These are phyloP conservation scores for Sebastolobus altivelis DNA, from an alignment of 2,797 vertebrate genomes.

Conservation along the genomic window DNA sequence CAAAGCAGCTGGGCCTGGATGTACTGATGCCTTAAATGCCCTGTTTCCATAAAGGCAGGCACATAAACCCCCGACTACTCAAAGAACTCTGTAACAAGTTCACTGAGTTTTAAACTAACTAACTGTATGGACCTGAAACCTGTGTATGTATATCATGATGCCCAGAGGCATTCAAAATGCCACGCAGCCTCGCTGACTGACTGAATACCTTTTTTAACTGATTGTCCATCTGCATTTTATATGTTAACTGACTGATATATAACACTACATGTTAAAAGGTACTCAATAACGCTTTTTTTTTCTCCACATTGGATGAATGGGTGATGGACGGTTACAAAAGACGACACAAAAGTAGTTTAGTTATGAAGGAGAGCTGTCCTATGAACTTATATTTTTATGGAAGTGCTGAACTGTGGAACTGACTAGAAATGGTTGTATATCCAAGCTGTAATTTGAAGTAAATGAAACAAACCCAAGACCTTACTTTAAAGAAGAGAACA, in stretches of 20 bases:
- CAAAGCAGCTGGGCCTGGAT: conserved; percentile 58
- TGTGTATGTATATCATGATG: conserved; percentile 67
- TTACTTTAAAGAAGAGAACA: conserved; percentile 88
- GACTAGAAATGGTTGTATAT: conserved; percentile 69
- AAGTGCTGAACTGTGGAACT: conserved; percentile 76
- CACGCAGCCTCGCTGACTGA: conserved; percentile 65
- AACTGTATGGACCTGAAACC: conserved; percentile 63
- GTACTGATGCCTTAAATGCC: conserved; percentile 82
- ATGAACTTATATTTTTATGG: conserved; percentile 64
- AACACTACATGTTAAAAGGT: conserved; percentile 70
- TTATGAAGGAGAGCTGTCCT: conserved; percentile 48
- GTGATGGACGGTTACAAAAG: conserved; percentile 49
- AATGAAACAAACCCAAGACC: conserved; percentile 87
- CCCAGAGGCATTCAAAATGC: conserved; percentile 67
- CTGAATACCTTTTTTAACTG: conserved; percentile 71
- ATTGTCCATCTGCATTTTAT: conserved; percentile 56
- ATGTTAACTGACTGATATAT: conserved; percentile 64
- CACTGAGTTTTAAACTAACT: conserved; percentile 61
- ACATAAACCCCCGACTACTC: conserved; percentile 70
- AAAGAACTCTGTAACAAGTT: conserved; percentile 69
- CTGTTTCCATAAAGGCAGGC: conserved; percentile 82
- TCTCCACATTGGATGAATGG: conserved; percentile 51
- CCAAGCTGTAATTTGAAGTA: conserved; percentile 85
- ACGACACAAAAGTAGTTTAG: conserved; percentile 54
- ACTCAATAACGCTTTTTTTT: conserved; percentile 71